A percentile compares a stretch with the other conserved stretches of the same genome.
Evolutionary conservation across 2,888 invertebrate genomes (phyloP).

Genomic region (Ephialtes manifestator): DNA sequence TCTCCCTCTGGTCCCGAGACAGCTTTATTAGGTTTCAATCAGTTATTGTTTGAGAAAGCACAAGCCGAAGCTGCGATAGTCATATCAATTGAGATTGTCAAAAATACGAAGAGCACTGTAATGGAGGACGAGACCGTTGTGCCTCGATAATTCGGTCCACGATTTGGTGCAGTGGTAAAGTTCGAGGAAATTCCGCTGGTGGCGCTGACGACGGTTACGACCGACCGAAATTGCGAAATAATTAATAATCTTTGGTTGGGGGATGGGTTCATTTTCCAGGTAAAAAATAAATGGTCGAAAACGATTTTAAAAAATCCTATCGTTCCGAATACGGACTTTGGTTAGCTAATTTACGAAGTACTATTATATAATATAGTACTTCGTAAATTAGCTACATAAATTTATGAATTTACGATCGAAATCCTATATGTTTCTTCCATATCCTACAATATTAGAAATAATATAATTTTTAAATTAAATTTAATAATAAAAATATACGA

Average conservation of each 20-base stretch:
- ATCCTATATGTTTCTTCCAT: too few species aligned
- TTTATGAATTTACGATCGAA: too few species aligned
- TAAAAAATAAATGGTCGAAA: too few species aligned
- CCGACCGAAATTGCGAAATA: conserved; percentile 1
- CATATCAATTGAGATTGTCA: conserved; percentile 61
- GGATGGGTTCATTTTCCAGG: too few species aligned
- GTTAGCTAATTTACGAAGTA: too few species aligned
- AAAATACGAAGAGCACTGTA: conserved; percentile 30
- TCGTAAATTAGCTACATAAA: too few species aligned
- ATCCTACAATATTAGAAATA: too few species aligned
- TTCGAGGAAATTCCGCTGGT: background rate
- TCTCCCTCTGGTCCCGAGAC: background rate
- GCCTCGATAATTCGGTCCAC: background rate
- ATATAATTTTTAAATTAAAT: too few species aligned
- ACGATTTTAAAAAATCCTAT: too few species aligned
- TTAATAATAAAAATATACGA: too few species aligned
- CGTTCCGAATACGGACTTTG: too few species aligned
- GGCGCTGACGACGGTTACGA: conserved; percentile 2
- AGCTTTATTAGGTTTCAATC: background rate
- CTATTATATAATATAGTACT: too few species aligned
- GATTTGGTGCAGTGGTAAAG: background rate
- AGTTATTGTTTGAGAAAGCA: background rate
- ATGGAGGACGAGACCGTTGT: conserved; percentile 24
- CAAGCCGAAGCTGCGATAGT: conserved; percentile 22
- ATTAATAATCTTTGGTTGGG: background rate